Conservation (phyloP, 2,888 invertebrate species). For the Scrobipalpa costella region DNA sequence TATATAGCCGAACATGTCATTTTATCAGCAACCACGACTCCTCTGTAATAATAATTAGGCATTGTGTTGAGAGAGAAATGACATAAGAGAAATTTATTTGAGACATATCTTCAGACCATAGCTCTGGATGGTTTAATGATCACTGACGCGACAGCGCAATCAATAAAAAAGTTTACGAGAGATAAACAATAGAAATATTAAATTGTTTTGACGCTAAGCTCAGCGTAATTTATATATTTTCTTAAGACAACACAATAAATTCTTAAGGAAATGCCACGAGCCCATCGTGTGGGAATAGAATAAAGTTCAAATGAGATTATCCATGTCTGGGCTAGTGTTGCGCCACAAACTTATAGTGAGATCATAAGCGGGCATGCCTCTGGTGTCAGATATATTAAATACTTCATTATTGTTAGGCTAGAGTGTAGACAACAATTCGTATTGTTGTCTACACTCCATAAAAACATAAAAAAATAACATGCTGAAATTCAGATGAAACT, state of each 20-base stretch:
- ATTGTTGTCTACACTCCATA: too few relatives aligned
- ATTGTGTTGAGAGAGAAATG: too few relatives aligned
- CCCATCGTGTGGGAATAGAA: slow-evolving; percentile 1
- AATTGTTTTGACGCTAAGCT: background rate
- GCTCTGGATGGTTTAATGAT: too few relatives aligned
- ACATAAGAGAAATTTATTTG: too few relatives aligned
- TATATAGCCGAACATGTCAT: too few relatives aligned
- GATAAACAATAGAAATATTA: background rate
- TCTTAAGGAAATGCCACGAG: background rate
- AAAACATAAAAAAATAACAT: too few relatives aligned
- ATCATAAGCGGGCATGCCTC: slow-evolving; percentile 45
- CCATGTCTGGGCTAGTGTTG: background rate
- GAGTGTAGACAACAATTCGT: background rate
- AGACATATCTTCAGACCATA: too few relatives aligned
- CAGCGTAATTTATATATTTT: background rate
- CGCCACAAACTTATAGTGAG: background rate
- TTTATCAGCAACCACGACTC: too few relatives aligned
- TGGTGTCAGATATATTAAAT: slow-evolving; percentile 54
- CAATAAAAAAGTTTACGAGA: background rate
- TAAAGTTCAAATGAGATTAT: slow-evolving; percentile 13
- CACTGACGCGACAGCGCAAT: background rate
- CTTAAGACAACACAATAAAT: slow-evolving; percentile 1
- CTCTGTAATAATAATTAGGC: too few relatives aligned
- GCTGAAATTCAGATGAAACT: too few relatives aligned
- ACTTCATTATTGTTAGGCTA: background rate